These are phyloP conservation scores for Sciurus carolinensis DNA, from an alignment of 2,797 vertebrate genomes.

Conservation along the genomic window DNA sequence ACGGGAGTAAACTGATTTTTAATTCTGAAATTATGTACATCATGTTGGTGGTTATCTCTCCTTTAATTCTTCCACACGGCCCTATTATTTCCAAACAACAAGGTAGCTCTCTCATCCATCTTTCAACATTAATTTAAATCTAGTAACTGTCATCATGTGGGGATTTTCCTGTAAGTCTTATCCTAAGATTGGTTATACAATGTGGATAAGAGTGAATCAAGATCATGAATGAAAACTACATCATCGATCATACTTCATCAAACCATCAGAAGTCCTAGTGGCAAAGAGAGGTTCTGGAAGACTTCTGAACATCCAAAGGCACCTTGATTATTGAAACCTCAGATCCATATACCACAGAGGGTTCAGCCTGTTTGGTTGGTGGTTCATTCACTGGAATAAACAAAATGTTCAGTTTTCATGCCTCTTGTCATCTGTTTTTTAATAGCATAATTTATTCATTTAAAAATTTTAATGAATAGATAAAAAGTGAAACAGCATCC, in stretches of 20 bases:
- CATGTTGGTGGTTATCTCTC: rapidly evolving
- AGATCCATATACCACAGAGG: neutral
- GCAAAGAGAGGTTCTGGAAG: neutral
- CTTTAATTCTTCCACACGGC: neutral
- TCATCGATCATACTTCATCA: neutral
- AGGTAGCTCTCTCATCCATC: neutral
- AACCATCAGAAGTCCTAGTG: neutral
- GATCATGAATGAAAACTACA: neutral
- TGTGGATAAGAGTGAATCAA: neutral
- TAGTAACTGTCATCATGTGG: neutral
- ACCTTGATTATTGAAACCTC: neutral
- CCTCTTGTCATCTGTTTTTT: neutral
- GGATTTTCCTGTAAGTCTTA: neutral
- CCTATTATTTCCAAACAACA: neutral
- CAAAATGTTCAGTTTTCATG: neutral
- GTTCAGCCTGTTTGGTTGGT: neutral
- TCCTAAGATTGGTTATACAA: neutral
- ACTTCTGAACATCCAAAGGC: neutral
- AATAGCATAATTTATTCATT: neutral
- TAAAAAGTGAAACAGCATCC: neutral
- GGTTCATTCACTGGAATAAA: neutral
- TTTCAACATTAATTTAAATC: neutral
- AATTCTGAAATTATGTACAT: neutral
- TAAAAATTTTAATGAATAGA: neutral
- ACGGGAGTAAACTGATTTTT: neutral